A percentile compares a stretch with the other conserved stretches of the same genome.
phyloP scores from a whole-genome alignment of 2,888 invertebrate species.

The Galeruca laticollis region DNA sequence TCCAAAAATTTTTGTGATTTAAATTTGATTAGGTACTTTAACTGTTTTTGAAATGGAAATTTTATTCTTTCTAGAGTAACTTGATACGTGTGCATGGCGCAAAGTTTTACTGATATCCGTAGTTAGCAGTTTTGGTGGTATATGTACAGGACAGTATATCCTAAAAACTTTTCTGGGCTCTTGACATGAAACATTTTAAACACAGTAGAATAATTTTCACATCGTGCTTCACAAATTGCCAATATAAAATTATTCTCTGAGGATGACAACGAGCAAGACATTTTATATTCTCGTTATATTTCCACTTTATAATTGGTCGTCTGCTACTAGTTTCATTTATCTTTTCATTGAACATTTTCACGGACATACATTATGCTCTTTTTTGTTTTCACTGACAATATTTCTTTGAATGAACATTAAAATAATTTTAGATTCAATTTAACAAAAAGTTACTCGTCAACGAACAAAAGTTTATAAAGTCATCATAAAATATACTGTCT shows the following conservation, averaged over 20 bases:
- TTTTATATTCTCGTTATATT: not conserved
- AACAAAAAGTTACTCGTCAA: not conserved
- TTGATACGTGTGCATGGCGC: too few species aligned
- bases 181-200: too few species aligned
- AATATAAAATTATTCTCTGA: not conserved
- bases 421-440: not conserved
- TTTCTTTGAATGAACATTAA: not conserved
- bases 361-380: conserved; percentile 34
- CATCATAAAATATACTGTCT: conserved; percentile 7
- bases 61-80: too few species aligned
- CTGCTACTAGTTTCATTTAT: conserved; percentile 45
- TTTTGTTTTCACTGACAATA: not conserved
- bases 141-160: too few species aligned
- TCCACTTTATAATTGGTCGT: conserved; percentile 41
- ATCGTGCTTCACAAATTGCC: not conserved
- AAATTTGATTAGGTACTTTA: too few species aligned
- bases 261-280: not conserved
- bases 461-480: not conserved
- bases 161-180: too few species aligned
- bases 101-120: too few species aligned
- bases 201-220: not conserved
- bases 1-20: too few species aligned
- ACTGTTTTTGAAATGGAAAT: too few species aligned
- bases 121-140: too few species aligned
- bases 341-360: conserved; percentile 40